Evolutionary conservation across 2,888 invertebrate species (phyloP).

Genomic region (Melanargia galathea): DNA sequence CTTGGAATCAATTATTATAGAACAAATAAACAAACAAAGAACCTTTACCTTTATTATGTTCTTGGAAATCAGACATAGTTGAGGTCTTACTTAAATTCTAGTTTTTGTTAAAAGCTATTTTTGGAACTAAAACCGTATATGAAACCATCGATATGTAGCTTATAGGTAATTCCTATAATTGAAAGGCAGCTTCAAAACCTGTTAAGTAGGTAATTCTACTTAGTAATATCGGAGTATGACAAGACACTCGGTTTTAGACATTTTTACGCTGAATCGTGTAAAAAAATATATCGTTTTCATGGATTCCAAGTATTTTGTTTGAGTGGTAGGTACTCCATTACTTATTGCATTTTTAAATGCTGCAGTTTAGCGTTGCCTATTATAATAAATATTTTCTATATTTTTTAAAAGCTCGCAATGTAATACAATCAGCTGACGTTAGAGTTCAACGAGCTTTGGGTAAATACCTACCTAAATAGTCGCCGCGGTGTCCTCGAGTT

Average conservation of each 20-base stretch:
- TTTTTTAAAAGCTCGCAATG: too few relatives aligned
- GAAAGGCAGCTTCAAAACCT: conserved; percentile 1
- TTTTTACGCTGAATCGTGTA: conserved; percentile 5
- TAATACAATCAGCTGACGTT: too few relatives aligned
- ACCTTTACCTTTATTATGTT: not conserved
- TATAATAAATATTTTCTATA: not conserved
- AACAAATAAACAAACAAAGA: not conserved
- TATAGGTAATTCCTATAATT: conserved; percentile 15
- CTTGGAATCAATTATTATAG: not conserved
- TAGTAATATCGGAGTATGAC: not conserved
- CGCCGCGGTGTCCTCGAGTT: too few relatives aligned
- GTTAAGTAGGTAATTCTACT: conserved; percentile 7
- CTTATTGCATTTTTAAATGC: too few relatives aligned
- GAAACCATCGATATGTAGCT: not conserved
- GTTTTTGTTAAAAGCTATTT: not conserved
- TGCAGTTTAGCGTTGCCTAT: too few relatives aligned
- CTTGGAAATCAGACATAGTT: conserved; percentile 3
- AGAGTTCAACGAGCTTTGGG: too few relatives aligned
- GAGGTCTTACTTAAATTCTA: not conserved
- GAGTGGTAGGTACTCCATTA: conserved; percentile 1
- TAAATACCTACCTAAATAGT: too few relatives aligned
- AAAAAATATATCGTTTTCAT: not conserved
- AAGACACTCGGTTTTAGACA: not conserved
- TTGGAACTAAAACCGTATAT: not conserved
- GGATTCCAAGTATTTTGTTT: not conserved